phyloP scores from a whole-genome alignment of 2,797 vertebrate genomes.

The Alca torda region DNA sequence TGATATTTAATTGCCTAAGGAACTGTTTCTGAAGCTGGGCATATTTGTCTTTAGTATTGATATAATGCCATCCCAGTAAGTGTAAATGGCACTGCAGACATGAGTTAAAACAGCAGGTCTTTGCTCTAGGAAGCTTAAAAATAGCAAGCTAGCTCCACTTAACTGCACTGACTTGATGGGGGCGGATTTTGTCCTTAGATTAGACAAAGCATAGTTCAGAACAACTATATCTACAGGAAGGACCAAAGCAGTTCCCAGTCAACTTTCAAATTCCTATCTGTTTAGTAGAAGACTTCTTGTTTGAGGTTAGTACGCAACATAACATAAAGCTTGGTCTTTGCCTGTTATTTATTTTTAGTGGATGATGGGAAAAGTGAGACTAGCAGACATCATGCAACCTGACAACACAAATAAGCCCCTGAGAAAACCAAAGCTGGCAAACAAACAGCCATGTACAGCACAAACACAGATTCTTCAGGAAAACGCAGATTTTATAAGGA shows the following conservation, averaged over 20 bases:
- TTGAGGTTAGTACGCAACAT: neutral
- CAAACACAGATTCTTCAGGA: neutral
- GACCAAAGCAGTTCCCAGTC: neutral
- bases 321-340: neutral
- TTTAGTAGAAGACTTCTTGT: neutral
- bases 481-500: neutral
- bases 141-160: neutral
- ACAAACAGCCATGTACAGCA: neutral
- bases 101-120: neutral
- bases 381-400: neutral
- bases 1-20: neutral
- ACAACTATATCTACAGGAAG: neutral
- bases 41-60: slow-evolving; percentile 16
- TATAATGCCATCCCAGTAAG: neutral
- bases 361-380: neutral
- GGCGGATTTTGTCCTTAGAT: neutral
- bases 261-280: neutral
- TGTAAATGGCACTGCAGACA: neutral
- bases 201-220: neutral
- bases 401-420: slow-evolving; percentile 25
- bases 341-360: neutral
- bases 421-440: slow-evolving; percentile 38
- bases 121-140: neutral
- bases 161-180: neutral
- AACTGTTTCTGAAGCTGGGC: neutral